Percentiles rank a stretch among this genome's conserved stretches.
These are phyloP conservation scores for Aproaerema taeniolella DNA, from an alignment of 2,888 invertebrate species.

Conservation along the genomic window DNA sequence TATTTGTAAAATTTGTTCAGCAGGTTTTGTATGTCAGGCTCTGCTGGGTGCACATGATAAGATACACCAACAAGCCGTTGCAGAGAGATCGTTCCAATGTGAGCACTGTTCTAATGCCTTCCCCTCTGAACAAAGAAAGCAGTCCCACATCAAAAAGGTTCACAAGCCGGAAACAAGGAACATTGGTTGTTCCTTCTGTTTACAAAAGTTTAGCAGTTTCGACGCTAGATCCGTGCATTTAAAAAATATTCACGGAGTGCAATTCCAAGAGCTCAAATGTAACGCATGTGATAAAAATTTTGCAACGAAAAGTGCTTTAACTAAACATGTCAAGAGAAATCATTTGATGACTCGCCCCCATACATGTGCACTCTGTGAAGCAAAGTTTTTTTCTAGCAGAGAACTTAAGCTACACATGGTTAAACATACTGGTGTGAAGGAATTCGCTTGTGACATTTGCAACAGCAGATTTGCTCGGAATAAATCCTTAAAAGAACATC, in stretches of 20 bases:
- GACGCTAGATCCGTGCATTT: slow-evolving; percentile 26
- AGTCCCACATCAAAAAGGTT: too few species aligned
- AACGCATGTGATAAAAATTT: slow-evolving; percentile 38
- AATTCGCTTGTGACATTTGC: slow-evolving; percentile 48
- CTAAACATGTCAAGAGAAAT: slow-evolving; percentile 36
- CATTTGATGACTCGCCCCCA: slow-evolving; percentile 52
- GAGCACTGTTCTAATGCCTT: slow-evolving; percentile 61
- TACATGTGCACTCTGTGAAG: slow-evolving; percentile 53
- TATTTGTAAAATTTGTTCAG: slow-evolving; percentile 46
- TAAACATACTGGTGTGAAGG: slow-evolving; percentile 45
- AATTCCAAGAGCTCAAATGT: slow-evolving; percentile 27
- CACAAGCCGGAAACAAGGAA: too few species aligned
- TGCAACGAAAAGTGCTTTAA: slow-evolving; percentile 25
- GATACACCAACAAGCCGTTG: too few species aligned
- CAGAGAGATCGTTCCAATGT: too few species aligned
- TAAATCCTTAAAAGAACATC: slow-evolving; percentile 30
- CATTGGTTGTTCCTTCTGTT: too few species aligned
- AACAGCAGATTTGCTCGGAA: slow-evolving; percentile 30
- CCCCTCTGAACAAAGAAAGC: slow-evolving; percentile 57
- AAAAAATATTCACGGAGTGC: slow-evolving; percentile 20
- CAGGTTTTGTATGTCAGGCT: slow-evolving; percentile 49
- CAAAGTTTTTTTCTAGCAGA: slow-evolving; percentile 32
- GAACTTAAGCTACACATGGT: slow-evolving; percentile 36
- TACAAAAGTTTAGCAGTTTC: too few species aligned
- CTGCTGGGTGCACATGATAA: slow-evolving; percentile 45